Conservation (phyloP, 2,113 vertebrate species). For the Rana temporaria region DNA sequence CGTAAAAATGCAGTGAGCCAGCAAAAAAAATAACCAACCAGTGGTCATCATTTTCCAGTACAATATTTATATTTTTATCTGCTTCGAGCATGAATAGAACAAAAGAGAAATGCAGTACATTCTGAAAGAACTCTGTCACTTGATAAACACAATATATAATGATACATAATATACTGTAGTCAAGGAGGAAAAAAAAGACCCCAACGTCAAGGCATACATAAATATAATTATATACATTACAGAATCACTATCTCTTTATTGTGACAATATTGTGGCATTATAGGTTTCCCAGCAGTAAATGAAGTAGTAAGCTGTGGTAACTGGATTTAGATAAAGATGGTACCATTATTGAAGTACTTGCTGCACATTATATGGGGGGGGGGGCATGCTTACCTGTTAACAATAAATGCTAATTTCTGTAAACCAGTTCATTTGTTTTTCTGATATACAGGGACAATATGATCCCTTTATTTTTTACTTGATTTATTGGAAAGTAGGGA, state of each 20-base stretch:
- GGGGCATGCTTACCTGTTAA: no score
- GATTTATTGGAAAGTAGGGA: no score
- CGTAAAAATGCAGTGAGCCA: conserved; percentile 49
- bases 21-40: conserved; percentile 54
- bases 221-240: conserved; percentile 37
- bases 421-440: no score
- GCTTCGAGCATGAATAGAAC: conserved; percentile 42
- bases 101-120: conserved; percentile 41
- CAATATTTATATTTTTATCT: conserved; percentile 36
- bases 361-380: no score
- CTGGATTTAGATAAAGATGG: background rate
- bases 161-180: conserved; percentile 40
- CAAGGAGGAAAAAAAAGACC: background rate
- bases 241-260: background rate
- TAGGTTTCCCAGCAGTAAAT: conserved; percentile 7
- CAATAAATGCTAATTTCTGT: no score
- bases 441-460: no score
- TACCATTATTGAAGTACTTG: background rate
- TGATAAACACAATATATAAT: conserved; percentile 36
- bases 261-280: conserved; percentile 1
- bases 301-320: background rate
- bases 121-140: conserved; percentile 38
- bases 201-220: conserved; percentile 28
- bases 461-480: no score
- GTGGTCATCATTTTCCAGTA: conserved; percentile 47